Evolutionary conservation across 92 coral and sea anemone species (phyloP), one percentile per base, ranked within the genome.

Genomic region (Umimayanthus kanabou): DNA sequence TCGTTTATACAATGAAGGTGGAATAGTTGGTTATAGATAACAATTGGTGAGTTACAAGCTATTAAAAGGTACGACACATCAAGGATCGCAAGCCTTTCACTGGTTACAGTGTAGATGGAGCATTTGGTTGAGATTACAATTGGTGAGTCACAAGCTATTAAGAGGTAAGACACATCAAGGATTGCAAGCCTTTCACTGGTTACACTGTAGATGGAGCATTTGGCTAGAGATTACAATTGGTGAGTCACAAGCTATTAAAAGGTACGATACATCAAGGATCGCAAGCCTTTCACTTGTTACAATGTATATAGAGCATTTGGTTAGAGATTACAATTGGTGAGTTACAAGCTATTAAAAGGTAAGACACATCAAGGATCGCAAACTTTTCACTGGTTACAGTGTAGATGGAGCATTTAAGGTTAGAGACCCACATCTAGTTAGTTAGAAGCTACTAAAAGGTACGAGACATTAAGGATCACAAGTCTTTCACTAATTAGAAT

Each of bases 21-120:
- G 37, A 33, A 2, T 2, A 33, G 0, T 33, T 33, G 37, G 37
- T 33, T 0, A 33, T 0, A 33, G 37, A 33, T 33, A 0, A 33
- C 37, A 33, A 33, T 33, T 82, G 86, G 86, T 82, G 86, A 77
- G 86, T 82, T n/a, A 82, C 75, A 25, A 82, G 76, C 22, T 83
- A 25, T 9, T 53, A 53, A 11, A 70, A 83, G 64, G 42, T 83
- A 15, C 67, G 66, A 39, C 39, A 39, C 26, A 75, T 50, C 15
- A 75, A 39, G 23, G 23, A 75, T 7, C 50, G 9, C 28, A 22
- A 23, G 23, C 6, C 23, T 14, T 39, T 74, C 22, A 13, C 50
- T 16, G 79, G 39, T 75, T 75, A 75, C 45, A 75, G 25, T 18
- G 53, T 39, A 14, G 45, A 43, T 39, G 50, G 15, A 7, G 4